Conservation (phyloP, 1,140 invertebrate genomes). For the Camponotus pennsylvanicus region DNA sequence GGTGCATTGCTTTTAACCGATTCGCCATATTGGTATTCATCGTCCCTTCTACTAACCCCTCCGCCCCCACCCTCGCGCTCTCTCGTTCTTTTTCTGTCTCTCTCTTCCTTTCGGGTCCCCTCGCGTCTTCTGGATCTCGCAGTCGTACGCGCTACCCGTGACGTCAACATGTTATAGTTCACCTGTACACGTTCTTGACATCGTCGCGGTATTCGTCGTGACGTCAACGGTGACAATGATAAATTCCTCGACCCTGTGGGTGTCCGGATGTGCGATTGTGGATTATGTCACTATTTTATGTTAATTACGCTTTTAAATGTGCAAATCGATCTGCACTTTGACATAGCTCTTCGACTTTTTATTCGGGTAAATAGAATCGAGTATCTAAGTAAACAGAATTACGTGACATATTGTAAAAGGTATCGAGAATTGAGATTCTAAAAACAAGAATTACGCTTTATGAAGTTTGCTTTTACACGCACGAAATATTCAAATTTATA, state of each 20-base stretch:
- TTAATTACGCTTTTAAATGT: background rate
- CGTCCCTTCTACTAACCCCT: conserved; percentile 66
- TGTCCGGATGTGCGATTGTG: background rate
- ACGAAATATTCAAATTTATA: too few species aligned
- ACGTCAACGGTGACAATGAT: conserved; percentile 14
- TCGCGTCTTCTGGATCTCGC: conserved; percentile 10
- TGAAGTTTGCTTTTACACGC: too few species aligned
- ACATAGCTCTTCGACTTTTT: background rate
- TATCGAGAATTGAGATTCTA: too few species aligned
- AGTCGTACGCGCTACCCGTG: background rate
- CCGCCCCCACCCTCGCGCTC: background rate
- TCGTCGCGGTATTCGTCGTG: conserved; percentile 4
- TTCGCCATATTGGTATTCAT: conserved; percentile 80
- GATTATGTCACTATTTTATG: background rate
- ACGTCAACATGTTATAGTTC: conserved; percentile 13
- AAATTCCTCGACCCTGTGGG: background rate
- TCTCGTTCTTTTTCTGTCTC: background rate
- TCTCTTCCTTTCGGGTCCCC: background rate
- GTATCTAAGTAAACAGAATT: background rate
- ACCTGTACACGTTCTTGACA: conserved; percentile 37
- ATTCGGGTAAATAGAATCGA: background rate
- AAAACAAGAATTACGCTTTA: too few species aligned
- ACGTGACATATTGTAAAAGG: too few species aligned
- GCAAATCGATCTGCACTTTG: conserved; percentile 18
- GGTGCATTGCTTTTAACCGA: conserved; percentile 82